phyloP scores from a whole-genome alignment of 1,140 invertebrate species.

The Ditylenchus dipsaci region DNA sequence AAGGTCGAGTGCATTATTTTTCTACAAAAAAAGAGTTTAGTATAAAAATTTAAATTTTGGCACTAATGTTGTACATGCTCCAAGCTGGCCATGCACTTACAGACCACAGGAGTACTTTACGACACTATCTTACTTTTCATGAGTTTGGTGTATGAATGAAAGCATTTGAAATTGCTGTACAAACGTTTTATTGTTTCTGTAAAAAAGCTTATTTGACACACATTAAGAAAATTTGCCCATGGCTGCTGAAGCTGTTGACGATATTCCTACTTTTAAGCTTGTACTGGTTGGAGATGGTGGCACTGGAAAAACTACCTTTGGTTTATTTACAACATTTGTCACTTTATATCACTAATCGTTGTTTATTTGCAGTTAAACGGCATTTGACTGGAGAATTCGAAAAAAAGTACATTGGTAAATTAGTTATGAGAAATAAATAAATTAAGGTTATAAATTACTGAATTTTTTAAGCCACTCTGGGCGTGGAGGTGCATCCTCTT shows the following conservation, averaged over 20 bases:
- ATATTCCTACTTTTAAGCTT: conserved; percentile 67
- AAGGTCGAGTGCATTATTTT: no score
- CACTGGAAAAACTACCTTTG: conserved; percentile 98
- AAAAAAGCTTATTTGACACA: no score
- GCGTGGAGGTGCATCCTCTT: conserved; percentile 96
- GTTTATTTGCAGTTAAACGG: conserved; percentile 69
- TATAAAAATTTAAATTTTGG: no score
- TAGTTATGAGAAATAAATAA: conserved; percentile 10
- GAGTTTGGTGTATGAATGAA: no score
- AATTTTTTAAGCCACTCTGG: conserved; percentile 75
- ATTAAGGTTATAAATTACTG: neutral
- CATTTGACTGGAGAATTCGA: conserved; percentile 99
- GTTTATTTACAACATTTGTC: neutral
- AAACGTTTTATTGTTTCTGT: no score
- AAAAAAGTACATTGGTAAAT: conserved; percentile 86
- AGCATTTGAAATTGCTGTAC: no score
- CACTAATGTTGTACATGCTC: no score
- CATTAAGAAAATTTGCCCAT: neutral
- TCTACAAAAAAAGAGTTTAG: no score
- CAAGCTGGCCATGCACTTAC: no score
- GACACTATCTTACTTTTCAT: no score
- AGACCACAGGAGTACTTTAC: no score
- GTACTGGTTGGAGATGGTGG: conserved; percentile 98
- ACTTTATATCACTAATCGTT: neutral
- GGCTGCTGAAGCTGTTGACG: conserved; percentile 21